Base-by-base conservation (phyloP, 1,140 invertebrate genomes). In the Teleopsis dalmanni region DNA sequence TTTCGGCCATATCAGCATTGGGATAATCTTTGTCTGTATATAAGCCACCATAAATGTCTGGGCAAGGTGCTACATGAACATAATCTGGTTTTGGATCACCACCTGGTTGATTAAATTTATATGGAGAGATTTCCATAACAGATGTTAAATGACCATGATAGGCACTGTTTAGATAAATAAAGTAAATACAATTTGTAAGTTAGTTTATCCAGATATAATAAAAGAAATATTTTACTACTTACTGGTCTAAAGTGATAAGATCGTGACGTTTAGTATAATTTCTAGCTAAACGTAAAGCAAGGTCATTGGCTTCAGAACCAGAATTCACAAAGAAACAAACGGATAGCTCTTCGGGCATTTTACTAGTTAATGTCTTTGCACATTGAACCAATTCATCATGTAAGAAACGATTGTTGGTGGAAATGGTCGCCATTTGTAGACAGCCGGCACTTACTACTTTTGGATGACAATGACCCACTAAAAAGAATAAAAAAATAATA, bases 241-340 rank as follows among this genome's bases (percentile, higher is more conserved):
- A 98, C 95, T 97, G 91, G 68, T 99, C 94, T 13, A 98, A 68
- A 0, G 89, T 87, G 57, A 99, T 89, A 29, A 96, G 79, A 65
- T 99, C 94, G 57, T 84, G 81, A 40, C 86, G 81, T 53, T 86
- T 83, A 3, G 94, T 98, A 64, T 95, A 86, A 36, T 90, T 81
- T 48, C 86, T 78, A 2, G 95, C 91, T 35, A 99, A 74, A 37
- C 95, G 79, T 6, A 99, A 69, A 1, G 96, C 96, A 53, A 99
- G 75, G 74, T 99, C 96, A 75, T 99, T 99, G 3, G 96, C 95
- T 76, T 99, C 95, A 23, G 94, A 98, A n/a, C 95, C 96, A 3
- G 96, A 99, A 73, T 99, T 99, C 14, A 97, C 93, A 57, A 98
- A 90, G 74, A 90, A 98, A 62, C 94, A 95, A 7, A 98, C 91